These are phyloP conservation scores for Diogma glabrata DNA, from an alignment of 2,888 invertebrate genomes.

Conservation along the genomic window DNA sequence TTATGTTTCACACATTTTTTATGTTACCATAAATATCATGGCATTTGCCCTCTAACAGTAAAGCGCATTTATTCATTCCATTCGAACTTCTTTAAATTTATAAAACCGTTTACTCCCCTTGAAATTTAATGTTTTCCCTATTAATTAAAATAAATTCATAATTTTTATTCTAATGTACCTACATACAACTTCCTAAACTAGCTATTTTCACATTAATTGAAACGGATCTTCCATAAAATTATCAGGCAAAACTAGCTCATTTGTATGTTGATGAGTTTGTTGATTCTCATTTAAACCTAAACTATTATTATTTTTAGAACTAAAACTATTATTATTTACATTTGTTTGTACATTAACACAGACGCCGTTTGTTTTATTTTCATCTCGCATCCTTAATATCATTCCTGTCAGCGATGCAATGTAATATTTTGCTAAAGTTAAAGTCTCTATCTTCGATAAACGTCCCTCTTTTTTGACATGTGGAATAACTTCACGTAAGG, in stretches of 20 bases:
- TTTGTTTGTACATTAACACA: neutral
- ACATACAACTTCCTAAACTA: too few species aligned
- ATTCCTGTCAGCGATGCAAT: constrained; percentile 81
- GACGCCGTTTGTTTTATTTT: constrained; percentile 28
- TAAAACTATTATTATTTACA: constrained; percentile 3
- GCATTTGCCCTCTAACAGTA: too few species aligned
- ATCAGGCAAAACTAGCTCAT: constrained; percentile 5
- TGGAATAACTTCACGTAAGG: constrained; percentile 72
- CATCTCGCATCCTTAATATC: constrained; percentile 68
- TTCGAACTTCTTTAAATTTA: too few species aligned
- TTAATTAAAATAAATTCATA: too few species aligned
- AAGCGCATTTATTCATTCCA: too few species aligned
- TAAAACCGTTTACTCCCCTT: too few species aligned
- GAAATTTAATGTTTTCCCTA: too few species aligned
- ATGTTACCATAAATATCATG: too few species aligned
- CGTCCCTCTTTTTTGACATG: constrained; percentile 76
- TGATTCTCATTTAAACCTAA: neutral
- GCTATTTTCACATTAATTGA: constrained; percentile 9
- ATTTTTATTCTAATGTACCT: too few species aligned
- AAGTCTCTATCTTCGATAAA: constrained; percentile 77
- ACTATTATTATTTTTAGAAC: neutral
- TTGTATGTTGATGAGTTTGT: neutral
- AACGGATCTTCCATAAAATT: constrained; percentile 7
- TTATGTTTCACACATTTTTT: too few species aligned
- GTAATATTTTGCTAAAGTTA: constrained; percentile 81